These are phyloP conservation scores for Hippocampus abdominalis DNA, from an alignment of 2,113 vertebrate genomes.

Conservation along the genomic window DNA sequence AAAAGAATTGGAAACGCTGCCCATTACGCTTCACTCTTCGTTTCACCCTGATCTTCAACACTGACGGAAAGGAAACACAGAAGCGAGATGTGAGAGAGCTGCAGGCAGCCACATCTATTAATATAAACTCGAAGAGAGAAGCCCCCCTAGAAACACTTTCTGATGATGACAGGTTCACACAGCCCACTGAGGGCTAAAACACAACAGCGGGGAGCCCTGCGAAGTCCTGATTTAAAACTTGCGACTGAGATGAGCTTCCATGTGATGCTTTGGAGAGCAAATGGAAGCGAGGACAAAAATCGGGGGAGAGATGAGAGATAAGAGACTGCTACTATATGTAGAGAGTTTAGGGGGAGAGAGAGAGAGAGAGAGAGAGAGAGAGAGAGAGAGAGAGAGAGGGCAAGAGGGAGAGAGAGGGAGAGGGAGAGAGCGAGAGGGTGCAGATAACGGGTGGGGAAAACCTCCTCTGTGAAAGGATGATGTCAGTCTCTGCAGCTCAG, in stretches of 20 bases:
- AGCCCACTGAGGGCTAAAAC: constrained; percentile 18
- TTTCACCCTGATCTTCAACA: constrained; percentile 36
- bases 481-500: constrained; percentile 82
- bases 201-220: constrained; percentile 18
- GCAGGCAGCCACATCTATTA: constrained; percentile 36
- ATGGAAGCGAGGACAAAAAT: constrained; percentile 31
- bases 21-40: constrained; percentile 43
- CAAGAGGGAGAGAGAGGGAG: constrained; percentile 37
- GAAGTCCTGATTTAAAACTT: constrained; percentile 25
- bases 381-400: constrained; percentile 35
- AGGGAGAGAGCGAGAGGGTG: constrained; percentile 48
- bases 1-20: constrained; percentile 51
- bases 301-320: constrained; percentile 37
- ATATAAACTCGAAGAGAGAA: constrained; percentile 33
- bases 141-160: constrained; percentile 17
- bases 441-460: constrained; percentile 74
- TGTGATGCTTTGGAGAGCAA: constrained; percentile 37
- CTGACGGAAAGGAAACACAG: constrained; percentile 14
- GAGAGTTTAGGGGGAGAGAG: constrained; percentile 46
- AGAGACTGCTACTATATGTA: constrained; percentile 53
- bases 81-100: constrained; percentile 34
- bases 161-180: constrained; percentile 21
- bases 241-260: constrained; percentile 31
- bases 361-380: constrained; percentile 18
- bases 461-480: constrained; percentile 78